A percentile compares a stretch with the other conserved stretches of the same genome.
Evolutionary conservation across 2,888 invertebrate genomes (phyloP).

Genomic region (Scaptodrosophila latifasciaeformis): DNA sequence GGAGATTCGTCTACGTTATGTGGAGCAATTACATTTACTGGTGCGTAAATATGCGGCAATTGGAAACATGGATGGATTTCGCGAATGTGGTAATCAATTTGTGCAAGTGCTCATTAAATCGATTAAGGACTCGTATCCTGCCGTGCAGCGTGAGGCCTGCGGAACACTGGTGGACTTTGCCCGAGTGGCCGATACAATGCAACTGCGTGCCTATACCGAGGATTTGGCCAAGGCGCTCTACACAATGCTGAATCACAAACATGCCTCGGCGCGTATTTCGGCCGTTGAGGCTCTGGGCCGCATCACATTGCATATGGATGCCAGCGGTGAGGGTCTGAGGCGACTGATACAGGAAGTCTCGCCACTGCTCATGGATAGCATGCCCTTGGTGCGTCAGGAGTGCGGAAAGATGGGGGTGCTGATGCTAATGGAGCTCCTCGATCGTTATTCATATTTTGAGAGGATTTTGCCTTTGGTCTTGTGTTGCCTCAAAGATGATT

Average conservation of each 20-base stretch:
- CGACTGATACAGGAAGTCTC: conserved; percentile 87
- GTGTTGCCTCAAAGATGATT: conserved; percentile 89
- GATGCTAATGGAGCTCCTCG: conserved; percentile 86
- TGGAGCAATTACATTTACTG: conserved; percentile 81
- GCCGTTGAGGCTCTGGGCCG: conserved; percentile 84
- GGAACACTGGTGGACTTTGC: conserved; percentile 81
- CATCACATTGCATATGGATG: conserved; percentile 77
- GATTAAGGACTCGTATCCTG: conserved; percentile 85
- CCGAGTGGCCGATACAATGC: conserved; percentile 75
- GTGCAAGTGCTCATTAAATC: conserved; percentile 83
- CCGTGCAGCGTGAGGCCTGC: conserved; percentile 87
- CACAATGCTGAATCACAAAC: conserved; percentile 85
- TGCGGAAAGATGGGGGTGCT: conserved; percentile 85
- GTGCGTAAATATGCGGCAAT: conserved; percentile 80
- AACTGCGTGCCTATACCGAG: conserved; percentile 86
- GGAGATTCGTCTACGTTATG: conserved; percentile 85
- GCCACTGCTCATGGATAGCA: conserved; percentile 90
- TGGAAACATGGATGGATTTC: conserved; percentile 72
- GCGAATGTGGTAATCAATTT: conserved; percentile 77
- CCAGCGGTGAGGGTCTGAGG: conserved; percentile 83
- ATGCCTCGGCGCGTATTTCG: conserved; percentile 85
- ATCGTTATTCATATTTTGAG: conserved; percentile 93
- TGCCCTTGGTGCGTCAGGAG: conserved; percentile 84
- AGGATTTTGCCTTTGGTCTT: conserved; percentile 89
- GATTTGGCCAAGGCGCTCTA: conserved; percentile 84